Evolutionary conservation across 2,113 vertebrate genomes (phyloP).

Genomic region (Pseudorasbora parva): DNA sequence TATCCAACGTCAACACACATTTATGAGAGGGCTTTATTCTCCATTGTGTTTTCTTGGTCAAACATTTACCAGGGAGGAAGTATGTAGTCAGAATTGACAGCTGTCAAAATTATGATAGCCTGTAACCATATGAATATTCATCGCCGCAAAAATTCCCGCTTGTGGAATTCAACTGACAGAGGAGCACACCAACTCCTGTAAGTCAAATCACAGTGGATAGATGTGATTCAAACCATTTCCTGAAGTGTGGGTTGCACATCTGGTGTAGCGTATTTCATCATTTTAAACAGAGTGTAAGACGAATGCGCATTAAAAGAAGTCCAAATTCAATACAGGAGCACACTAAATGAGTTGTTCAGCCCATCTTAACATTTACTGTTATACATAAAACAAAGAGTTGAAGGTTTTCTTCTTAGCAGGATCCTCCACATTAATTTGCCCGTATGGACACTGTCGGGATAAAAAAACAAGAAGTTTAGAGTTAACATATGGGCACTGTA

Average conservation of each 20-base stretch:
- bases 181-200: conserved; percentile 44
- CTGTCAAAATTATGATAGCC: conserved; percentile 36
- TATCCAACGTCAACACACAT: neutral
- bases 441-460: conserved; percentile 83
- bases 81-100: conserved; percentile 18
- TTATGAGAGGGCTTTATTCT: neutral
- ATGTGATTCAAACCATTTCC: conserved; percentile 67
- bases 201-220: conserved; percentile 67
- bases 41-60: conserved; percentile 9
- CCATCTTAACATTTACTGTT: conserved; percentile 45
- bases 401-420: conserved; percentile 82
- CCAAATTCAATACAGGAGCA: conserved; percentile 66
- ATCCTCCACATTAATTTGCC: conserved; percentile 85
- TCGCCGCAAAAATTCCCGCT: conserved; percentile 38
- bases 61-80: conserved; percentile 19
- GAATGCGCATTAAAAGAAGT: conserved; percentile 67
- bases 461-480: conserved; percentile 64
- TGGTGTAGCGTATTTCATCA: conserved; percentile 77
- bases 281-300: conserved; percentile 64
- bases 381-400: conserved; percentile 80
- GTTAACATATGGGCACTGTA: conserved; percentile 15
- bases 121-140: conserved; percentile 47
- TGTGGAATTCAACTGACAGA: conserved; percentile 33
- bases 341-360: conserved; percentile 55
- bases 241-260: conserved; percentile 72